Evolutionary conservation across 1,140 invertebrate species (phyloP), one percentile per base, ranked within the genome.

Genomic region (Zaprionus camerounensis): DNA sequence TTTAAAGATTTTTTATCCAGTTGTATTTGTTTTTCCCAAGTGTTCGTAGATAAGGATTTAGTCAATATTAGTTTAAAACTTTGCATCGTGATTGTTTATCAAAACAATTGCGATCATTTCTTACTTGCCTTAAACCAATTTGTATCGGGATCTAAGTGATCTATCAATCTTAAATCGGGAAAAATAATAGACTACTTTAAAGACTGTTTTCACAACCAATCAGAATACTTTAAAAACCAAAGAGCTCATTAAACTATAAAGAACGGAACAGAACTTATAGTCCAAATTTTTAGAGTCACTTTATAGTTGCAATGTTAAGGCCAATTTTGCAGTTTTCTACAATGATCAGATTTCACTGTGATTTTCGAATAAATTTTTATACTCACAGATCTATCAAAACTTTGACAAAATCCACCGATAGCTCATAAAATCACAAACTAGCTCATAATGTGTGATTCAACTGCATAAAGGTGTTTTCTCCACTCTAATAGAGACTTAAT

Each of bases 331-430:
- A 46, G 41, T 46, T 46, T 46, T 46, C n/a, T 46, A 46, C n/a
- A 46, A 46, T 46, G 11, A 51, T 13, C 9, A 12, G 7, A 11
- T 51, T 51, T 20, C 3, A 12, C 46, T 22, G 46, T 22, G 46
- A 51, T 51, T 51, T 51, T 51, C 20, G 1, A 22, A 22, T 11
- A 20, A 51, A 13, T 24, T 51, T 59, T 59, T 26, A 38, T 41
- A 59, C 36, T 59, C 34, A 59, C 34, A 59, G 31, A 36, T 59
- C 36, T 22, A 59, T 51, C 12, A 41, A 22, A 22, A 26, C 36
- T 59, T 59, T 22, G 22, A 41, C 7, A 41, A 22, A 41, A 59
- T 59, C 57, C 57, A 59, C 57, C 57, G 57, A 59, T 59, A 15
- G 36, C 20, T 41, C 20, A 41, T 22, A 59, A 22, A 59, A 58